A percentile compares a stretch with the other conserved stretches of the same genome.
These are phyloP conservation scores for Drosophila mulleri DNA, from an alignment of 2,888 invertebrate genomes.

Conservation along the genomic window DNA sequence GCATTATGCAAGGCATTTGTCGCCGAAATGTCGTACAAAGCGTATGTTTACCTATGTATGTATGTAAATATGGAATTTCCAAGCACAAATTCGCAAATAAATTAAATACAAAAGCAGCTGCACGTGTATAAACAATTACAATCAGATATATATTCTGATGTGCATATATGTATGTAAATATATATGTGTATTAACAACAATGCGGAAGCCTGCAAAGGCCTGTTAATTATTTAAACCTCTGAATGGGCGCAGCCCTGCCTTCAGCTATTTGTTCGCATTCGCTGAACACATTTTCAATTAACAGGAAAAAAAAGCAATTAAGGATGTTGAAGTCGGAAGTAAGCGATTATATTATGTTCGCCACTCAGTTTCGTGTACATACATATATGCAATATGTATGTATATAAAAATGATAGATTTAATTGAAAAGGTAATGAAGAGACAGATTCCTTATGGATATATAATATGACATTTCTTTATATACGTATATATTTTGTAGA, in stretches of 20 bases:
- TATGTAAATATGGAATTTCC: conserved; percentile 38
- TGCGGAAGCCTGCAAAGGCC: conserved; percentile 7
- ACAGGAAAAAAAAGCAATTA: conserved; percentile 49
- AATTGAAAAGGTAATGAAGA: neutral
- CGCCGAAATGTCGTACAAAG: conserved; percentile 22
- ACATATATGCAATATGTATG: too few species aligned
- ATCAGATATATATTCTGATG: neutral
- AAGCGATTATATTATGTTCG: neutral
- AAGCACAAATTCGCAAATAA: conserved; percentile 48
- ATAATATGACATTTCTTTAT: too few species aligned
- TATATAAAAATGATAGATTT: neutral
- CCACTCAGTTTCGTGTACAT: too few species aligned
- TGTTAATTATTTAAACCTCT: conserved; percentile 44
- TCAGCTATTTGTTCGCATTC: conserved; percentile 50
- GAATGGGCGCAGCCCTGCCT: conserved; percentile 1
- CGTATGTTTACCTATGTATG: conserved; percentile 38
- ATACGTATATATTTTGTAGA: too few species aligned
- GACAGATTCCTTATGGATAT: neutral
- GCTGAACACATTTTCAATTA: conserved; percentile 72
- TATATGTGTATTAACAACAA: conserved; percentile 9
- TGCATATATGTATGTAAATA: neutral
- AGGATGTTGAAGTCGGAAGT: neutral
- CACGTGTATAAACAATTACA: conserved; percentile 8
- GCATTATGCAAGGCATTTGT: conserved; percentile 24
- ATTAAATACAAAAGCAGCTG: conserved; percentile 46